Conservation (phyloP, 2,888 invertebrate genomes). For the Callyntrura guangdongensis region DNA sequence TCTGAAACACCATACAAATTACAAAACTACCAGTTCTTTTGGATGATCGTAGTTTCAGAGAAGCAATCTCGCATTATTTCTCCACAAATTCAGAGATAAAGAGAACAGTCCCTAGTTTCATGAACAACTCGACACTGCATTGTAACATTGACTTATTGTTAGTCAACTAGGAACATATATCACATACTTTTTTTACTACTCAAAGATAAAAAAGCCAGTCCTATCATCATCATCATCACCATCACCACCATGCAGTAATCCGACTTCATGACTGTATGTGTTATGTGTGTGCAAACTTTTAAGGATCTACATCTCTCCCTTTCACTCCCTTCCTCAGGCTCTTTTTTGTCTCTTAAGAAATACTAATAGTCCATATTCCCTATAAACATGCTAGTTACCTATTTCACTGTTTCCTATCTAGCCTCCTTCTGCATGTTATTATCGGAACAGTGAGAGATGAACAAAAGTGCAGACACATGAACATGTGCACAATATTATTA, state of each 20-base stretch:
- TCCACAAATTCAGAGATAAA: not conserved
- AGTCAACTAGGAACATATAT: not conserved
- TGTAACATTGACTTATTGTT: conserved; percentile 25
- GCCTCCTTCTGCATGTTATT: not conserved
- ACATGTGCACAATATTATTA: conserved; percentile 44
- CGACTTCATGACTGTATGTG: not conserved
- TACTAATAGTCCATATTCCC: not conserved
- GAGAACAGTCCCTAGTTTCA: not conserved
- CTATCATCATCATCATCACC: not conserved
- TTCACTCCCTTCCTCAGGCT: conserved; percentile 52
- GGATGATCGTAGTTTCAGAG: not conserved
- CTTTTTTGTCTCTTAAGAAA: conserved; percentile 42
- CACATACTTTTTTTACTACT: conserved; percentile 34
- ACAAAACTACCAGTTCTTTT: no score
- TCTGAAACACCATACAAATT: no score
- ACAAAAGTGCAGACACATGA: not conserved
- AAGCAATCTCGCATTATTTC: not conserved
- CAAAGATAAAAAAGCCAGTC: not conserved
- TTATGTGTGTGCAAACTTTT: not conserved
- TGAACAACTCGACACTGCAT: conserved; percentile 7
- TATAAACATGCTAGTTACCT: not conserved
- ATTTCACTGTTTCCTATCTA: not conserved
- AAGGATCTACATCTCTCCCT: not conserved
- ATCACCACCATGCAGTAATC: not conserved
- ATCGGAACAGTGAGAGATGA: not conserved